Evolutionary conservation across 2,888 invertebrate species (phyloP).

Genomic region (Limnephilus lunatus): DNA sequence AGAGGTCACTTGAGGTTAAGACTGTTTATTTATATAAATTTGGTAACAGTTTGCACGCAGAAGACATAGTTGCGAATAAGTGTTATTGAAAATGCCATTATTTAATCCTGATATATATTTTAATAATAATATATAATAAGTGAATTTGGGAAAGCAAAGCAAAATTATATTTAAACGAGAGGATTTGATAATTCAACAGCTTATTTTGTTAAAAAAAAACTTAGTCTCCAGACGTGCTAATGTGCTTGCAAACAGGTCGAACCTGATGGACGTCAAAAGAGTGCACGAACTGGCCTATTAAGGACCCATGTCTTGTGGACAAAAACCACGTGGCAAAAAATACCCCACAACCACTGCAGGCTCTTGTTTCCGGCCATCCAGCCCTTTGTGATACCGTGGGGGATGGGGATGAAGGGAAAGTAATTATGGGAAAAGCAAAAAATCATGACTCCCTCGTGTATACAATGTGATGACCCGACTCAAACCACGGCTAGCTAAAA

Average conservation of each 20-base stretch:
- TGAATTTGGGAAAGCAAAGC: too few relatives aligned
- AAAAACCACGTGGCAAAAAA: conserved; percentile 37
- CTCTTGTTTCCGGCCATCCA: conserved; percentile 34
- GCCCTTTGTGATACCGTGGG: conserved; percentile 46
- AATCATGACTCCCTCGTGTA: conserved; percentile 22
- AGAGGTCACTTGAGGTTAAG: too few relatives aligned
- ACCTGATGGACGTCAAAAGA: background rate
- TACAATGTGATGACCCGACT: conserved; percentile 60
- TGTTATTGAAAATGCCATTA: too few relatives aligned
- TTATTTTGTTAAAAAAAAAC: background rate
- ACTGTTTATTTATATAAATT: too few relatives aligned
- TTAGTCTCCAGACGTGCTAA: background rate
- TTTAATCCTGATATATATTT: too few relatives aligned
- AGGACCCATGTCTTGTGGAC: conserved; percentile 28
- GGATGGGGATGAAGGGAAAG: conserved; percentile 41
- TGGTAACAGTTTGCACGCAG: too few relatives aligned
- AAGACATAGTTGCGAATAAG: too few relatives aligned
- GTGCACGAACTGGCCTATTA: conserved; percentile 20
- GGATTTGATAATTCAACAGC: too few relatives aligned
- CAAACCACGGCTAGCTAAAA: conserved; percentile 29
- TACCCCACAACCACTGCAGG: conserved; percentile 32
- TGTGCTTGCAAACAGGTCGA: background rate
- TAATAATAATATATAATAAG: too few relatives aligned
- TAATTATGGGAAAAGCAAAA: conserved; percentile 55
- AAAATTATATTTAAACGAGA: too few relatives aligned